Percentiles rank a stretch among this genome's conserved stretches.
These are phyloP conservation scores for Chaetodon auriga DNA, from an alignment of 2,113 vertebrate species.

Conservation along the genomic window DNA sequence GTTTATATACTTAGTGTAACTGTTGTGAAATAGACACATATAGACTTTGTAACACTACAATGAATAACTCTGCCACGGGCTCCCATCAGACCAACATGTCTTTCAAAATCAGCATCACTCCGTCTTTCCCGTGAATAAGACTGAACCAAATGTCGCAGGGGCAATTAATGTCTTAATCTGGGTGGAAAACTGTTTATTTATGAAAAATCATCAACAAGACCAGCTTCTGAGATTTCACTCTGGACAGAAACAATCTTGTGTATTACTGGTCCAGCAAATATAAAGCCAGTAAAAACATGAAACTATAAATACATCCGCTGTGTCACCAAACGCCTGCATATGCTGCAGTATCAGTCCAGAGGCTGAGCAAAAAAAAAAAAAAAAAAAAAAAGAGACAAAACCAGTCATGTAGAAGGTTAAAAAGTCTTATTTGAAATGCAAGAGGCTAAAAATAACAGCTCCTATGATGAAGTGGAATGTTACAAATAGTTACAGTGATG, in stretches of 20 bases:
- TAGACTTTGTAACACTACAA: neutral
- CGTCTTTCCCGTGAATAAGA: neutral
- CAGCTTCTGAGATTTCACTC: neutral
- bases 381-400: constrained; percentile 7
- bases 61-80: neutral
- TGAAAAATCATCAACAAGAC: constrained; percentile 22
- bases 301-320: neutral
- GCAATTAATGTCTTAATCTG: neutral
- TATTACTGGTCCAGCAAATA: neutral
- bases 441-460: constrained; percentile 21
- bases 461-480: constrained; percentile 29
- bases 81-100: neutral
- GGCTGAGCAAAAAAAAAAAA: neutral
- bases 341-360: neutral
- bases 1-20: neutral
- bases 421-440: constrained; percentile 42
- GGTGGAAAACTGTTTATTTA: constrained; percentile 48
- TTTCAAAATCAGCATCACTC: neutral
- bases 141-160: neutral
- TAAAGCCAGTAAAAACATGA: neutral
- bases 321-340: neutral
- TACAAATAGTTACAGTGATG: constrained; percentile 1
- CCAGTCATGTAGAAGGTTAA: constrained; percentile 21
- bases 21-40: neutral
- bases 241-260: neutral